Evolutionary conservation across 1,140 invertebrate species (phyloP).

Genomic region (Reticulitermes speratus): DNA sequence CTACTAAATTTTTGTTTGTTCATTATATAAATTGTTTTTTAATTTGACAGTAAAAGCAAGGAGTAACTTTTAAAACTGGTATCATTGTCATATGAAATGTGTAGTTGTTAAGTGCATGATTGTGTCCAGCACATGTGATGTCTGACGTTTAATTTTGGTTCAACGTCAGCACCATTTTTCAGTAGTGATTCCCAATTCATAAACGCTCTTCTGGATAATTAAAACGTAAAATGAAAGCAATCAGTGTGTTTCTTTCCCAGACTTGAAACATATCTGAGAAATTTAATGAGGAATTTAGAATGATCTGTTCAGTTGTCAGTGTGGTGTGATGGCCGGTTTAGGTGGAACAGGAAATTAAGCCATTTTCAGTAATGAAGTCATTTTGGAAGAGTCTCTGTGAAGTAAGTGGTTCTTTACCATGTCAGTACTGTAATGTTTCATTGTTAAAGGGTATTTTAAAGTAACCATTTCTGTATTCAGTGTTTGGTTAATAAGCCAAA

Average conservation of each 20-base stretch:
- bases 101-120: neutral
- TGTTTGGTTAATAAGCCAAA: neutral
- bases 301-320: slow-evolving; percentile 6
- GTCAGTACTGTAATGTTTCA: neutral
- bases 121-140: neutral
- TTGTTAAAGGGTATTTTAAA: neutral
- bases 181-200: neutral
- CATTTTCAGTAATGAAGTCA: neutral
- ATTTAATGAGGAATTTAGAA: neutral
- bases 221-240: neutral
- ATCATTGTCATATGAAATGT: neutral
- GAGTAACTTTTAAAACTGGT: neutral
- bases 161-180: neutral
- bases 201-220: neutral
- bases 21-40: too few species aligned
- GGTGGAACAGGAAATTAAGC: neutral
- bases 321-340: neutral
- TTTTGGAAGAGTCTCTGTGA: neutral
- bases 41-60: neutral
- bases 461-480: neutral
- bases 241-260: neutral
- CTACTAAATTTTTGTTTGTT: neutral
- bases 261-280: neutral
- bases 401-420: neutral
- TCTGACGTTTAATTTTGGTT: neutral